phyloP scores from a whole-genome alignment of 2,888 invertebrate species.

The Gastracanthus pulcherrimus region DNA sequence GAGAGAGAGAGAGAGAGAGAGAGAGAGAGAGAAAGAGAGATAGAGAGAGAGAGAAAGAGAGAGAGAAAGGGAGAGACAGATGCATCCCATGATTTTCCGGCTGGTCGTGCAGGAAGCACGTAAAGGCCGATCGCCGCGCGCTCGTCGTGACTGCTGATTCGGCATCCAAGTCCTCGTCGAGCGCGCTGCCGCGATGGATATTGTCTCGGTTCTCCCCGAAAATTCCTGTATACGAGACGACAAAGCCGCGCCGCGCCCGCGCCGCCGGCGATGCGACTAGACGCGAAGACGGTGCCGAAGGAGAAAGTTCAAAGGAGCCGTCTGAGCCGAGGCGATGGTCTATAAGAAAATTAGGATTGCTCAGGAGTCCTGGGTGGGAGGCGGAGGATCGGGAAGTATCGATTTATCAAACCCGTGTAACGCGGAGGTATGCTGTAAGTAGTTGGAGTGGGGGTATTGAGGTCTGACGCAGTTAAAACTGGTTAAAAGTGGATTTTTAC shows the following conservation, averaged over 20 bases:
- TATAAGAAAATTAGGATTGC: background rate
- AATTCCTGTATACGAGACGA: slow-evolving; percentile 23
- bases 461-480: no score
- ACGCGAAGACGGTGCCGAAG: background rate
- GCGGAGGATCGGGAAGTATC: background rate
- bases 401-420: background rate
- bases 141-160: slow-evolving; percentile 39
- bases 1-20: background rate
- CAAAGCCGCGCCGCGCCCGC: background rate
- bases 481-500: no score
- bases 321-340: slow-evolving; percentile 3
- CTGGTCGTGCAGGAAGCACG: background rate
- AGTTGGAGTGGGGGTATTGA: no score
- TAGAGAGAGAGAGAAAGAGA: no score
- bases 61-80: background rate
- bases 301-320: background rate
- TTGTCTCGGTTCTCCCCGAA: slow-evolving; percentile 14
- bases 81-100: background rate
- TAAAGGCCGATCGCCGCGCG: background rate
- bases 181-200: slow-evolving; percentile 1
- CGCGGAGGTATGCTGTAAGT: background rate
- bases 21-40: background rate
- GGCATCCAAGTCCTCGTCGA: slow-evolving; percentile 10
- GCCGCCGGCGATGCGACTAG: background rate
- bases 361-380: background rate